Base-by-base conservation (phyloP, 2,888 invertebrate genomes). In the Epsilonema sp. region DNA sequence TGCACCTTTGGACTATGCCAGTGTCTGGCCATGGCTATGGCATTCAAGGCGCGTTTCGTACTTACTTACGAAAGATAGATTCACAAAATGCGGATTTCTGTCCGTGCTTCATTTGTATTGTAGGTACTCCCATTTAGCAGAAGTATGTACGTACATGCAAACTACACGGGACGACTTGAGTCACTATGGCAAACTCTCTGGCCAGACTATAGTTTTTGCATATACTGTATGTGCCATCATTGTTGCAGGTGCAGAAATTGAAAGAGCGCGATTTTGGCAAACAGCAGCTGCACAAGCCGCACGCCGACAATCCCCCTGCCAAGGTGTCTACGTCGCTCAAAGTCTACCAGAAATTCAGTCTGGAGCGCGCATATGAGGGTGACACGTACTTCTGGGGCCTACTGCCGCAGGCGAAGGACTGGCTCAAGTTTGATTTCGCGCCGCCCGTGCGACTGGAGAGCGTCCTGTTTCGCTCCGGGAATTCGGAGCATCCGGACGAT, bases 181-280 rank as follows among this genome's bases (percentile, higher is more conserved):
- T n/a, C n/a, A n/a, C n/a, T n/a, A n/a, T n/a, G n/a, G n/a, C n/a
- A n/a, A n/a, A n/a, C n/a, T n/a, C n/a, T n/a, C n/a, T n/a, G n/a
- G n/a, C n/a, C n/a, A n/a, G n/a, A n/a, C n/a, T n/a, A n/a, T n/a
- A n/a, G n/a, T n/a, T n/a, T n/a, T n/a, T n/a, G n/a, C n/a, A n/a
- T n/a, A n/a, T n/a, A n/a, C n/a, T n/a, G n/a, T n/a, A n/a, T n/a
- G n/a, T n/a, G n/a, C n/a, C n/a, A n/a, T n/a, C n/a, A n/a, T n/a
- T n/a, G n/a, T n/a, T n/a, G n/a, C n/a, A n/a, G n/a, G 82, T 89
- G 46, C 92, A 92, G 64, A 87, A 85, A 68, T 71, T 92, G 0
- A 86, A 87, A 75, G 85, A 81, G 70, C 59, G 47, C 21, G 31
- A 26, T 21, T 50, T 52, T 38, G 47, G 43, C 26, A 46, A 50